These are phyloP conservation scores for Tiliacea citrago DNA, from an alignment of 2,888 invertebrate genomes.

Conservation along the genomic window DNA sequence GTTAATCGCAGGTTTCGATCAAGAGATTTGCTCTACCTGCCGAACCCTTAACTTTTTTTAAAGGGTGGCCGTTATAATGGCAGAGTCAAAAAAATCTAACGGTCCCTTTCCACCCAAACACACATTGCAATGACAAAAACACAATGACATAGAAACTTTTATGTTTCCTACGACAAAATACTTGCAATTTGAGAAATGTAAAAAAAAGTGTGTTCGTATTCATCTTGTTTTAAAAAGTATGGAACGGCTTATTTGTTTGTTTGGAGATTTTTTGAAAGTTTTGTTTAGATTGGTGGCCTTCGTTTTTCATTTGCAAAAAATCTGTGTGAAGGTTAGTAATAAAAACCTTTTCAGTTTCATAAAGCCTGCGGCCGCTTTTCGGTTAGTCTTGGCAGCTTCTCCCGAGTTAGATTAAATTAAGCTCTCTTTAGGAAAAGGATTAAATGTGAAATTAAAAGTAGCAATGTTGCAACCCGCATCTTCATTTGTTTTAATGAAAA, in stretches of 20 bases:
- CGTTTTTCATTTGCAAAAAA: slow-evolving; percentile 51
- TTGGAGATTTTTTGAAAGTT: slow-evolving; percentile 43
- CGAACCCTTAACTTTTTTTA: slow-evolving; percentile 81
- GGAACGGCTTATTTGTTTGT: slow-evolving; percentile 52
- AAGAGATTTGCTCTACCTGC: slow-evolving; percentile 88
- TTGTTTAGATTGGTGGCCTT: slow-evolving; percentile 44
- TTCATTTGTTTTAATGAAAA: slow-evolving; percentile 59
- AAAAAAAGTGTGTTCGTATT: slow-evolving; percentile 59
- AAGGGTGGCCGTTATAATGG: slow-evolving; percentile 87
- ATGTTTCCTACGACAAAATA: slow-evolving; percentile 84
- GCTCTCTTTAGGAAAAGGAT: slow-evolving; percentile 28
- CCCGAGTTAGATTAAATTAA: slow-evolving; percentile 40
- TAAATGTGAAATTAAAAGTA: slow-evolving; percentile 42
- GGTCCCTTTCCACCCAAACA: slow-evolving; percentile 85
- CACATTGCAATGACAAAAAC: slow-evolving; percentile 87
- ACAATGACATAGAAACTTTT: slow-evolving; percentile 86
- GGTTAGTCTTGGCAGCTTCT: slow-evolving; percentile 20
- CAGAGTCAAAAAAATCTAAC: slow-evolving; percentile 84
- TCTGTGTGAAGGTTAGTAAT: slow-evolving; percentile 3
- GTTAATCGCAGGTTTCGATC: slow-evolving; percentile 84
- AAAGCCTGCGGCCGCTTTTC: slow-evolving; percentile 10
- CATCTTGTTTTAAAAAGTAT: slow-evolving; percentile 54
- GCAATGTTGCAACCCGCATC: slow-evolving; percentile 56
- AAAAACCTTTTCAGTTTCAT: slow-evolving; percentile 2
- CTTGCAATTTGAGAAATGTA: slow-evolving; percentile 73